phyloP scores from a whole-genome alignment of 2,888 invertebrate genomes.

The Salticus scenicus region DNA sequence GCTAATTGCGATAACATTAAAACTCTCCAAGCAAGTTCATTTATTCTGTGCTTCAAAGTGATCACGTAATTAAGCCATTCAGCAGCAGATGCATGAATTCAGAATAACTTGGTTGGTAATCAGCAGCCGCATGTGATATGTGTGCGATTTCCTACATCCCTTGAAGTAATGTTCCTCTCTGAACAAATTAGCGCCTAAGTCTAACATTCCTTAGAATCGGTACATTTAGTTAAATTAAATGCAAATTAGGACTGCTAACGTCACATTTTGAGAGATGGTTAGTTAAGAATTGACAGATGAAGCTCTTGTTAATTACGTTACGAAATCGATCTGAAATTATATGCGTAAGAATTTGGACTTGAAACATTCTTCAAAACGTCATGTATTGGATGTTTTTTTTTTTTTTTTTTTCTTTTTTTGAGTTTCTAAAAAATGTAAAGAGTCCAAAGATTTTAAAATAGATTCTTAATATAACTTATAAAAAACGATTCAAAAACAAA shows the following conservation, averaged over 20 bases:
- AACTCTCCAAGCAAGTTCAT: too few species aligned
- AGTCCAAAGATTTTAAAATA: too few species aligned
- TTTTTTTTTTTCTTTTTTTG: too few species aligned
- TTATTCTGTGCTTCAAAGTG: neutral
- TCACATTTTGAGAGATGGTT: conserved; percentile 7
- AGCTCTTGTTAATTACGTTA: neutral
- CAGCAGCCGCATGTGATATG: neutral
- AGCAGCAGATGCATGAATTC: neutral
- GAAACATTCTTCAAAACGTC: too few species aligned
- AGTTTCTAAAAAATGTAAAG: too few species aligned
- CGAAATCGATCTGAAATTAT: too few species aligned
- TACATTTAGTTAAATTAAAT: conserved; percentile 35
- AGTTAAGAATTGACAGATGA: neutral
- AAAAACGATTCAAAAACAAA: too few species aligned
- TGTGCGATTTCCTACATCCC: conserved; percentile 8
- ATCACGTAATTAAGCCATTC: neutral
- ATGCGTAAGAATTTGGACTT: too few species aligned
- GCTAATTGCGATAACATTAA: too few species aligned
- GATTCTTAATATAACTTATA: too few species aligned
- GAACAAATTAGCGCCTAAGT: neutral
- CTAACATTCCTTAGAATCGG: neutral
- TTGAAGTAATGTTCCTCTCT: neutral
- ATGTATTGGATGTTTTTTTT: too few species aligned
- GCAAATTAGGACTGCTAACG: conserved; percentile 19
- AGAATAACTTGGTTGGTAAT: neutral